Evolutionary conservation across 2,113 vertebrate genomes (phyloP).

Genomic region (Anarrhichthys ocellatus): DNA sequence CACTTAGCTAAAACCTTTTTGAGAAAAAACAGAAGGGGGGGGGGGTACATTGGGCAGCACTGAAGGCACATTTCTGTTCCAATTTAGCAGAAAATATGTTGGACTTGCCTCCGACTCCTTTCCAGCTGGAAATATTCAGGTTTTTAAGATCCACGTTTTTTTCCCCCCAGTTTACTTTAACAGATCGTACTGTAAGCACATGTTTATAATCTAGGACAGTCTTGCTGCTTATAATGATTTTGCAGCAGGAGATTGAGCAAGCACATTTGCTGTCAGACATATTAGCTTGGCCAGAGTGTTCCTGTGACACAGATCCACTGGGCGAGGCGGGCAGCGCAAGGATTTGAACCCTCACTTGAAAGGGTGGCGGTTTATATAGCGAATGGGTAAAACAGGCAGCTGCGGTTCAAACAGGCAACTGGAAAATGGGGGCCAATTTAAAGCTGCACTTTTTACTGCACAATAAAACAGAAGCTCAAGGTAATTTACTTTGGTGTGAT

Average conservation of each 20-base stretch:
- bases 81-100: slow-evolving; percentile 83
- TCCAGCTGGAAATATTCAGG: slow-evolving; percentile 83
- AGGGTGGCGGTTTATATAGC: slow-evolving; percentile 54
- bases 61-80: slow-evolving; percentile 76
- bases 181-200: slow-evolving; percentile 82
- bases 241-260: slow-evolving; percentile 78
- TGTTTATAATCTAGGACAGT: slow-evolving; percentile 83
- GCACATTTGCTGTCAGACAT: slow-evolving; percentile 78
- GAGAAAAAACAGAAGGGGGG: slow-evolving; percentile 58
- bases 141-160: slow-evolving; percentile 74
- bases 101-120: slow-evolving; percentile 71
- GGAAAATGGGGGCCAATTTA: slow-evolving; percentile 55
- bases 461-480: slow-evolving; percentile 55
- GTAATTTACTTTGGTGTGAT: slow-evolving; percentile 55
- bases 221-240: slow-evolving; percentile 81
- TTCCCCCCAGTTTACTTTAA: slow-evolving; percentile 77
- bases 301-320: slow-evolving; percentile 67
- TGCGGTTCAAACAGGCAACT: slow-evolving; percentile 53
- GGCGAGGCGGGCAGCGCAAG: slow-evolving; percentile 50
- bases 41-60: slow-evolving; percentile 44
- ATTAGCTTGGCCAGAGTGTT: slow-evolving; percentile 71
- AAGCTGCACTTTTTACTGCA: slow-evolving; percentile 55
- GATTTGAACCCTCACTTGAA: slow-evolving; percentile 67
- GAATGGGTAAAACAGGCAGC: slow-evolving; percentile 70
- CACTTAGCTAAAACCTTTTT: slow-evolving; percentile 63